A percentile compares a stretch with the other conserved stretches of the same genome.
phyloP scores from a whole-genome alignment of 2,797 vertebrate genomes.

The Ceryle rudis region DNA sequence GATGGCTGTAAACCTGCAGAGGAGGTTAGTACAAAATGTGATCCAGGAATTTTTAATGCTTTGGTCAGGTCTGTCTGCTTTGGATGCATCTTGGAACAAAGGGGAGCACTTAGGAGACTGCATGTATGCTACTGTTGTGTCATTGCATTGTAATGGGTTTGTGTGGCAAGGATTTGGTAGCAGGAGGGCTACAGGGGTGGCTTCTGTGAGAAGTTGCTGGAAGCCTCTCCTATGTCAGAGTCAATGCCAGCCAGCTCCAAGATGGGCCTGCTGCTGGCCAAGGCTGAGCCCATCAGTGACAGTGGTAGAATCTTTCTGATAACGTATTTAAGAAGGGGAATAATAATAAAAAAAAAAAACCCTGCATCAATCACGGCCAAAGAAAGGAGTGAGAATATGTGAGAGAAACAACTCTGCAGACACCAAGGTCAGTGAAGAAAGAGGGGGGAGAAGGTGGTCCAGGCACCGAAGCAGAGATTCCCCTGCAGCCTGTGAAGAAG shows the following conservation, averaged over 20 bases:
- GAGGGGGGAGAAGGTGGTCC: too few relatives aligned
- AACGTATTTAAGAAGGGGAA: background rate
- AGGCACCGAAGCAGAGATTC: too few relatives aligned
- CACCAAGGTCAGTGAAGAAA: too few relatives aligned
- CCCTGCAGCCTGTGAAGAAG: too few relatives aligned
- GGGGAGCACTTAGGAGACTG: background rate
- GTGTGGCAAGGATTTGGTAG: background rate
- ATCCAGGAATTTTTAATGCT: background rate
- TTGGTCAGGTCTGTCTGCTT: background rate
- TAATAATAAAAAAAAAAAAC: background rate
- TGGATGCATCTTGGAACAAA: background rate
- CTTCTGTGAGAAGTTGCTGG: background rate
- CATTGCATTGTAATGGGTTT: background rate
- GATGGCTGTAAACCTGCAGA: conserved; percentile 61
- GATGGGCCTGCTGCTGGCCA: rapidly evolving
- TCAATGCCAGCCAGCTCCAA: background rate
- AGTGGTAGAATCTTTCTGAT: background rate
- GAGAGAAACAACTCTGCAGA: too few relatives aligned
- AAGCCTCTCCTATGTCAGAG: background rate
- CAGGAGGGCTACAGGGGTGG: rapidly evolving
- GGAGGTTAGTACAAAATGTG: conserved; percentile 40
- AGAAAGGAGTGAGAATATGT: background rate
- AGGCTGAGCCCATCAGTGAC: rapidly evolving
- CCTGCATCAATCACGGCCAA: background rate
- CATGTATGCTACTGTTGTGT: background rate